A percentile compares a stretch with the other conserved stretches of the same genome.
phyloP scores from a whole-genome alignment of 2,797 vertebrate species.

The Amazonetta brasiliensis region DNA sequence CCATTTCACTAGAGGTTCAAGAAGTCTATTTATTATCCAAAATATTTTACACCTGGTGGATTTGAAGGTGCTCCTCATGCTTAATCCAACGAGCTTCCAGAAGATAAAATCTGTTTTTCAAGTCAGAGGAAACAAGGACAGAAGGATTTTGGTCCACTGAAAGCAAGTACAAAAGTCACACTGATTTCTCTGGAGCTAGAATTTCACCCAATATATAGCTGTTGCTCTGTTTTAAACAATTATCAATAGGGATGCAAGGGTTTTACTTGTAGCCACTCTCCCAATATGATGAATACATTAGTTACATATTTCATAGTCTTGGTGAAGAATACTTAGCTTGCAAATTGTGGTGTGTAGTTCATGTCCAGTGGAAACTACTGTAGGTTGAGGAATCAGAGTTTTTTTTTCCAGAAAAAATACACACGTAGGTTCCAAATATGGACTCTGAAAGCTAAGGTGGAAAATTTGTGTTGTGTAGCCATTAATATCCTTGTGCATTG shows the following conservation, averaged over 20 bases:
- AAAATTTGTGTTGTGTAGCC: not conserved
- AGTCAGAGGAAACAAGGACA: not conserved
- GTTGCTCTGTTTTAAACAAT: not conserved
- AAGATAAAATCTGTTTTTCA: not conserved
- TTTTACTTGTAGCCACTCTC: not conserved
- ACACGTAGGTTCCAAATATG: not conserved
- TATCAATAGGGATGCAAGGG: not conserved
- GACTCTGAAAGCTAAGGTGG: not conserved
- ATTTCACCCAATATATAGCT: not conserved
- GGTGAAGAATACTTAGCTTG: not conserved
- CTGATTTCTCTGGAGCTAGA: not conserved
- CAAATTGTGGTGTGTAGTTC: not conserved
- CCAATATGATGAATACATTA: not conserved
- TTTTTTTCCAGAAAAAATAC: not conserved
- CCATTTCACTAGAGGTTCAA: not conserved
- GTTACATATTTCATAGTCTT: not conserved
- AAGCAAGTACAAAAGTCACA: not conserved
- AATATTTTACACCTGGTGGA: slow-evolving; percentile 25
- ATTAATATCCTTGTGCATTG: not conserved
- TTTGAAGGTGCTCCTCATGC: not conserved
- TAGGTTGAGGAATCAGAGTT: not conserved
- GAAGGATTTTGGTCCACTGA: not conserved
- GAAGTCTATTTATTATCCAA: not conserved
- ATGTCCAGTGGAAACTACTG: not conserved
- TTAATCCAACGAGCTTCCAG: not conserved